phyloP scores from a whole-genome alignment of 2,113 vertebrate genomes.

The Gavialis gangeticus region DNA sequence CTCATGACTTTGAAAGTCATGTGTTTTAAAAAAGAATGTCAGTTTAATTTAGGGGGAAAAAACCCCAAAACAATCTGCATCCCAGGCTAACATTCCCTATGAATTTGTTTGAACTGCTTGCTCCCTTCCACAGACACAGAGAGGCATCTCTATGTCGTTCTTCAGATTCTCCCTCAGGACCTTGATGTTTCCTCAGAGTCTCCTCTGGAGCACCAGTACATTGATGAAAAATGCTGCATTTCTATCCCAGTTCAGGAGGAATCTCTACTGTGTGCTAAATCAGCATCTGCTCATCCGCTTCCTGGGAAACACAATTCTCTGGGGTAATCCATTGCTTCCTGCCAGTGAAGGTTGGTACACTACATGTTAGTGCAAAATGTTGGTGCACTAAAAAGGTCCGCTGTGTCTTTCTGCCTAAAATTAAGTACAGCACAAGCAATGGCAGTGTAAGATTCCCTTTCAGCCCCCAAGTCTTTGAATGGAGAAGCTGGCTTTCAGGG shows the following conservation, averaged over 20 bases:
- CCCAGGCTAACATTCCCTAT: background rate
- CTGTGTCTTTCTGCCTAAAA: background rate
- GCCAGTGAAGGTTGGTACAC: background rate
- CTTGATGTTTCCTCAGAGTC: background rate
- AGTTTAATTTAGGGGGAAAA: too few relatives aligned
- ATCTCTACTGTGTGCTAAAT: background rate
- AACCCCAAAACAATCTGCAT: too few relatives aligned
- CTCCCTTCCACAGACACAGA: background rate
- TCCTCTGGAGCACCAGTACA: background rate
- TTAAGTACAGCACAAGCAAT: background rate
- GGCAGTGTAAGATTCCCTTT: background rate
- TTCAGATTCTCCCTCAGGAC: background rate
- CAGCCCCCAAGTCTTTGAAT: too few relatives aligned
- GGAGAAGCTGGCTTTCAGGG: background rate
- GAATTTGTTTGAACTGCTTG: background rate
- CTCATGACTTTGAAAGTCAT: too few relatives aligned
- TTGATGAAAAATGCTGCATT: background rate
- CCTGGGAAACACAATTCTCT: background rate
- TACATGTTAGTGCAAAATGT: too few relatives aligned
- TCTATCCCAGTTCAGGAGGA: background rate
- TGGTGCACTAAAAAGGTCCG: background rate
- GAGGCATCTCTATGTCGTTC: background rate
- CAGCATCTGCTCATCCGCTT: background rate
- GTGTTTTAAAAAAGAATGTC: too few relatives aligned
- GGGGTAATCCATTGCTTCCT: background rate